A percentile compares a stretch with the other conserved stretches of the same genome.
phyloP scores from a whole-genome alignment of 2,113 vertebrate species.

The Conger conger region DNA sequence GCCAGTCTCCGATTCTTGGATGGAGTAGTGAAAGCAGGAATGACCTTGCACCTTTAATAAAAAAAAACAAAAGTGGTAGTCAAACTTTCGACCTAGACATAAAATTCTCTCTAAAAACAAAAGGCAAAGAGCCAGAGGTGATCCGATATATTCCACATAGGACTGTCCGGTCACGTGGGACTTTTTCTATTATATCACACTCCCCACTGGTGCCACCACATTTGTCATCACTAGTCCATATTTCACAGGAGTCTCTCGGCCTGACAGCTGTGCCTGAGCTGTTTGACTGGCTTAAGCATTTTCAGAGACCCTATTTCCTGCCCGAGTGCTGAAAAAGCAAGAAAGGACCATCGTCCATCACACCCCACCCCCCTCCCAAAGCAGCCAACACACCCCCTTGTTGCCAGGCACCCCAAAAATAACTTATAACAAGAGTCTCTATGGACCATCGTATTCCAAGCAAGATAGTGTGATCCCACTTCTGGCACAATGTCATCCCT shows the following conservation, averaged over 20 bases:
- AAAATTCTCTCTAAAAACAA: not conserved
- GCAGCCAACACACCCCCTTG: constrained; percentile 5
- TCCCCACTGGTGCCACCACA: constrained; percentile 27
- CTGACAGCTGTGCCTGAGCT: constrained; percentile 51
- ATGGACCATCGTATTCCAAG: not conserved
- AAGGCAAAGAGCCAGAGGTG: not conserved
- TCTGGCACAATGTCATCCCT: not conserved
- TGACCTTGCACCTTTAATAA: not conserved
- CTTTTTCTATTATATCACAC: constrained; percentile 18
- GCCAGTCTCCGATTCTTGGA: not conserved
- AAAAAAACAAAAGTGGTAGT: not conserved
- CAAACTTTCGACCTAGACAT: not conserved
- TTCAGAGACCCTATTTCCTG: constrained; percentile 28
- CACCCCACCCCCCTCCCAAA: constrained; percentile 15
- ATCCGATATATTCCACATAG: not conserved
- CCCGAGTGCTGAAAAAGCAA: constrained; percentile 60
- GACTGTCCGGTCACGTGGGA: not conserved
- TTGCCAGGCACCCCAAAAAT: constrained; percentile 19
- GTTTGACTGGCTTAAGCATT: constrained; percentile 55
- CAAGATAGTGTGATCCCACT: not conserved
- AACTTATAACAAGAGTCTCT: not conserved
- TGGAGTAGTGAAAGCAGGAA: not conserved
- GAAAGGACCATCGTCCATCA: constrained; percentile 52
- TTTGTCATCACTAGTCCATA: constrained; percentile 58
- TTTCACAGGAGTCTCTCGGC: constrained; percentile 55